Conservation (phyloP, 2,797 vertebrate species). For the Heterohyrax brucei region DNA sequence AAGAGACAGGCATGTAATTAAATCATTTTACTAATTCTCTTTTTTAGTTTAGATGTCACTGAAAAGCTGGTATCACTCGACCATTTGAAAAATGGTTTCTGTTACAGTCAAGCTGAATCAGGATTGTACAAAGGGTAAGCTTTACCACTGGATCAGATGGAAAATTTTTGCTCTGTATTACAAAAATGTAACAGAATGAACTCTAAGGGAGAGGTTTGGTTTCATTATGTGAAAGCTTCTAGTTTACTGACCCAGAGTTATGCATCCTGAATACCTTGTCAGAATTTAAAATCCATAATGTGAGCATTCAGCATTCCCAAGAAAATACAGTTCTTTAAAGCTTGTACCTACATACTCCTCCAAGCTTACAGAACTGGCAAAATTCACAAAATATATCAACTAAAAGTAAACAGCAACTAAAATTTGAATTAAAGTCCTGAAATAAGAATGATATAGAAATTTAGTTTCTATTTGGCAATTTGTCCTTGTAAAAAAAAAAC, state of each 20-base stretch:
- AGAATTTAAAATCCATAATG: constrained; percentile 73
- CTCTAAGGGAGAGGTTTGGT: too few relatives aligned
- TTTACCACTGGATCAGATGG: constrained; percentile 62
- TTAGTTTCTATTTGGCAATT: constrained; percentile 62
- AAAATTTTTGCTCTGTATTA: constrained; percentile 60
- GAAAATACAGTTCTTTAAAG: constrained; percentile 52
- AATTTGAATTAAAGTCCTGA: constrained; percentile 69
- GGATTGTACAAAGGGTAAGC: constrained; percentile 64
- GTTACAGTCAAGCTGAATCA: constrained; percentile 40
- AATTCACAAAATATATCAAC: constrained; percentile 40
- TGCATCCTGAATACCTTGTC: not conserved
- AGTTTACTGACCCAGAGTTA: too few relatives aligned
- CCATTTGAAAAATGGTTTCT: constrained; percentile 78
- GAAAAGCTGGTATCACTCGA: constrained; percentile 77
- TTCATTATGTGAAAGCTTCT: too few relatives aligned
- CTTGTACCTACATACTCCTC: not conserved
- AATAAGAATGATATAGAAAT: constrained; percentile 66
- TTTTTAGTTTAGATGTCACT: constrained; percentile 75
- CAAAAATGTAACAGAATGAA: constrained; percentile 62
- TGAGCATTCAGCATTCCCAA: constrained; percentile 45
- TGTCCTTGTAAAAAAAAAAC: constrained; percentile 52
- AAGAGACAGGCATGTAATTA: constrained; percentile 85
- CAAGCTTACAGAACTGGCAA: constrained; percentile 57
- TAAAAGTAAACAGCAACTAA: constrained; percentile 76
- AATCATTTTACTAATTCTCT: constrained; percentile 78